Percentiles rank a stretch among this genome's conserved stretches.
Evolutionary conservation across 2,888 invertebrate genomes (phyloP).

Genomic region (Glyphotaelius pellucidus): DNA sequence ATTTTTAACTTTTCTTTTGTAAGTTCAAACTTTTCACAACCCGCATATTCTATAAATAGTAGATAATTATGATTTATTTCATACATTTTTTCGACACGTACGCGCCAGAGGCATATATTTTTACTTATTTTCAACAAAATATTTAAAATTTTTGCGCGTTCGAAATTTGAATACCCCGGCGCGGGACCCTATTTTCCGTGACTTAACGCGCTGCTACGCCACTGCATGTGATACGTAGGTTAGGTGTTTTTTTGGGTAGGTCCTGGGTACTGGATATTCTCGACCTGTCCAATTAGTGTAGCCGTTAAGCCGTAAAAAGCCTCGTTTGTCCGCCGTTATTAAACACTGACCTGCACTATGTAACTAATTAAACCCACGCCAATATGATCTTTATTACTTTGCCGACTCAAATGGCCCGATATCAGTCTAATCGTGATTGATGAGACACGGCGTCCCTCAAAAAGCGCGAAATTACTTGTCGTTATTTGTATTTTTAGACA

Average conservation of each 20-base stretch:
- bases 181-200: neutral
- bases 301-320: constrained; percentile 28
- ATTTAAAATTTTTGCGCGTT: too few relatives aligned
- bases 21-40: too few relatives aligned
- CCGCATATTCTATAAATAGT: too few relatives aligned
- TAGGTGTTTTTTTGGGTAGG: neutral
- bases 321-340: constrained; percentile 13
- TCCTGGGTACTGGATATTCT: neutral
- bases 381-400: constrained; percentile 38
- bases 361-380: constrained; percentile 44
- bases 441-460: constrained; percentile 2
- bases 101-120: too few relatives aligned
- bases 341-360: constrained; percentile 48
- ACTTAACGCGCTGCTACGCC: neutral
- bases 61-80: too few relatives aligned
- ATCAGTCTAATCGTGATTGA: constrained; percentile 31
- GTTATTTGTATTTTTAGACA: neutral
- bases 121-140: too few relatives aligned
- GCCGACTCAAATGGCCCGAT: constrained; percentile 29
- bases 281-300: constrained; percentile 38
- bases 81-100: too few relatives aligned
- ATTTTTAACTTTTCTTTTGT: too few relatives aligned
- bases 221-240: neutral
- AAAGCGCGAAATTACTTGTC: neutral
- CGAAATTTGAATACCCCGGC: neutral